Evolutionary conservation across 2,113 vertebrate genomes (phyloP), one percentile per base, ranked within the genome.

Genomic region (Tricholaema leucomelas): DNA sequence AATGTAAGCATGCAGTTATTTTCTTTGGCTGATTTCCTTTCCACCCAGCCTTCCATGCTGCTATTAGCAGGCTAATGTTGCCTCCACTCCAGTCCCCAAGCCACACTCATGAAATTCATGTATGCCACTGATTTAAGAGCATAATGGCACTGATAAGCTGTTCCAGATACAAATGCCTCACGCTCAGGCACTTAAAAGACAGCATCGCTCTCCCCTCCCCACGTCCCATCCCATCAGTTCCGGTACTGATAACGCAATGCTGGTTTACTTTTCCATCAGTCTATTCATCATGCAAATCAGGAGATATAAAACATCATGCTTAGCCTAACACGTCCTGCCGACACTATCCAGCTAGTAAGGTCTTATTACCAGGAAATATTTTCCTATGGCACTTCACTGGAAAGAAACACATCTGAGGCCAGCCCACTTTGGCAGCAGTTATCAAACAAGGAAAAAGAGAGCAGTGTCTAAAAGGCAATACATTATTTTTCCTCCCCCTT

Each of bases 361-460:
- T 91, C 85, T 90, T 44, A 30, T 28, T 92, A 94, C 88, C 73
- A 86, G 73, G 48, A 94, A 91, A 86, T 94, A 80, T 85, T 93
- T 96, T 95, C 91, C 88, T 80, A 25, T 6, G 44, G 79, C 76
- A 31, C 59, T 94, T 46, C 60, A 73, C 72, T 93, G 94, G 84
- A 96, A 97, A 94, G 82, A 81, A 81, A 70, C 67, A 76, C 59
- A 72, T 78, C 44, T 17, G 70, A 86, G 80, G 88, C 76, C 70
- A 83, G 28, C 35, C 70, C 9, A 48, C 63, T 59, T 88, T 95
- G 93, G 96, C 93, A 83, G 88, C 66, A 38, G 31, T 42, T 85
- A 64, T 58, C 87, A 71, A 88, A 82, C 46, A 46, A 44, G 64
- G 42, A 69, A 48, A 93, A 93, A 88, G 70, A 71, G 65, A 86